These are phyloP conservation scores for Macaca mulatta DNA, from an alignment of 2,113 vertebrate genomes.

Conservation along the genomic window DNA sequence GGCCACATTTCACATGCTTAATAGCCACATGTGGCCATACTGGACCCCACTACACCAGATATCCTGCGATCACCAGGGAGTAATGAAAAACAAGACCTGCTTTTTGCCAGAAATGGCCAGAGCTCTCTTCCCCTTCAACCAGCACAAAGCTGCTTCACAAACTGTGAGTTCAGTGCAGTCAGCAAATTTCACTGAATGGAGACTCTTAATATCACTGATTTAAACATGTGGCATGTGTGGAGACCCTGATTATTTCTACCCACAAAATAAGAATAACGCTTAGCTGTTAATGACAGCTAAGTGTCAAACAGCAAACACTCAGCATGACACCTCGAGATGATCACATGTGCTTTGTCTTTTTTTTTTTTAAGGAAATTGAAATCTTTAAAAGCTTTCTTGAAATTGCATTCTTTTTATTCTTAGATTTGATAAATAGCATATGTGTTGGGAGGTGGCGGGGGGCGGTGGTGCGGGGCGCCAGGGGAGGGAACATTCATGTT, in stretches of 20 bases:
- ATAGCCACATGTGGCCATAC: rapidly evolving
- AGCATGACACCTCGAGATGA: neutral
- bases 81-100: rapidly evolving
- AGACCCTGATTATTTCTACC: conserved; percentile 7
- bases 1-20: neutral
- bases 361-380: conserved; percentile 47
- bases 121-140: neutral
- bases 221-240: neutral
- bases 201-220: conserved; percentile 8
- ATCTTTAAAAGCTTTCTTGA: conserved; percentile 75
- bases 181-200: conserved; percentile 35
- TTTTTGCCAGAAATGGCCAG: neutral
- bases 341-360: neutral
- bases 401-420: conserved; percentile 75
- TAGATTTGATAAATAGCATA: conserved; percentile 78
- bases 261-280: neutral
- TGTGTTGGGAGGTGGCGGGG: conserved; percentile 60
- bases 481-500: conserved; percentile 44
- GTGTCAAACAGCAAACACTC: neutral
- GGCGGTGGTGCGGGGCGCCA: neutral
- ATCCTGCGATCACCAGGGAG: rapidly evolving
- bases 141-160: neutral
- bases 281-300: neutral
- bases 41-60: rapidly evolving
- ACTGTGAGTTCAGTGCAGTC: neutral